phyloP scores from a whole-genome alignment of 2,797 vertebrate species.

The Erpetoichthys calabaricus region DNA sequence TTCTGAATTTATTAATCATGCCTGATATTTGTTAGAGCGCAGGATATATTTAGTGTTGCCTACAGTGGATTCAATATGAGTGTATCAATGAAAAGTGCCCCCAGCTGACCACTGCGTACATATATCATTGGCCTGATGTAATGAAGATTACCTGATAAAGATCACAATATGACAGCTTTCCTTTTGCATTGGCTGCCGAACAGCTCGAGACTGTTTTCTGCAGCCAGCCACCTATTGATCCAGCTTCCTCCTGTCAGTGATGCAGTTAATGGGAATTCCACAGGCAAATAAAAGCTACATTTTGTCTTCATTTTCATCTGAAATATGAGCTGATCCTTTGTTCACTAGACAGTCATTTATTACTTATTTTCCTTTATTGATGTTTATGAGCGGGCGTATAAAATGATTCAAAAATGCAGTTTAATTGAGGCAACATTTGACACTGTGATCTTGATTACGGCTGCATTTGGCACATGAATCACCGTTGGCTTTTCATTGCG shows the following conservation, averaged over 20 bases:
- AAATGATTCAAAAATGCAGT: conserved; percentile 66
- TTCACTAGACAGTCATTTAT: conserved; percentile 69
- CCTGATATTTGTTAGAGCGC: no score
- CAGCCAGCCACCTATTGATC: conserved; percentile 56
- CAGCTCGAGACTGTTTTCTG: conserved; percentile 67
- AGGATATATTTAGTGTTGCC: no score
- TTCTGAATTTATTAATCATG: no score
- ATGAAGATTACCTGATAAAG: conserved; percentile 93
- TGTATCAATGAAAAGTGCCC: conserved; percentile 46
- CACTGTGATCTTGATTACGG: conserved; percentile 57
- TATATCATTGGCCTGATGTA: conserved; percentile 79
- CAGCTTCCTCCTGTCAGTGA: conserved; percentile 52
- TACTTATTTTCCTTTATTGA: conserved; percentile 72
- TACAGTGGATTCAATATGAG: conserved; percentile 18
- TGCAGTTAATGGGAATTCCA: conserved; percentile 70
- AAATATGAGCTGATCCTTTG: conserved; percentile 73
- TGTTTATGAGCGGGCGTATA: conserved; percentile 69
- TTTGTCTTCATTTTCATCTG: conserved; percentile 78
- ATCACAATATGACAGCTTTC: conserved; percentile 96
- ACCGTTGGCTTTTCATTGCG: conserved; percentile 45
- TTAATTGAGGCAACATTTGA: conserved; percentile 68
- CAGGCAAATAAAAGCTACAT: conserved; percentile 69
- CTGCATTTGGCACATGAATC: conserved; percentile 48
- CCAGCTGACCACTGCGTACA: conserved; percentile 57
- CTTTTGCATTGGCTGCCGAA: conserved; percentile 75